Evolutionary conservation across 2,113 vertebrate species (phyloP), one percentile per base, ranked within the genome.

Genomic region (Trinectes maculatus): DNA sequence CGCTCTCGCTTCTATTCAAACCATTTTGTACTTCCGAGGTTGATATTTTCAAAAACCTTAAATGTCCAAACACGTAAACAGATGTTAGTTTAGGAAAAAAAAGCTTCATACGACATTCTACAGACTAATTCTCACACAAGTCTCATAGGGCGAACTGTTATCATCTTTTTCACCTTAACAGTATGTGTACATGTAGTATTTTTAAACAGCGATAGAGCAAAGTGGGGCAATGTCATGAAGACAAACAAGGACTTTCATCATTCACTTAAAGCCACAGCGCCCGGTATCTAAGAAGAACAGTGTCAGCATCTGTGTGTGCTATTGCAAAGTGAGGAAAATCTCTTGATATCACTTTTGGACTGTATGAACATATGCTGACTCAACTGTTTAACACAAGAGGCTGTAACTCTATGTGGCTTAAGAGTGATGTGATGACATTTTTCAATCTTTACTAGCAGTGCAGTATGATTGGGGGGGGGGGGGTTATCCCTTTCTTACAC

Each of bases 381-480:
- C 21, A 58, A 46, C 31, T 54, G 52, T 53, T 53, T 36, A 5
- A 62, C 21, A 63, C 5, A 4, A 69, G 28, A 16, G 5, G 43
- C 12, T 39, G n/a, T 44, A 37, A 43, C 26, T 16, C 56, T 53
- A 67, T n/a, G 44, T 12, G 33, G 13, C 24, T 39, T 29, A 47
- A n/a, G 12, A 28, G 21, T 21, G 19, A 19, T 51, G 52, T 5
- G 18, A 16, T 12, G 9, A 58, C 26, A 46, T 47, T 28, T 22
- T 37, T n/a, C 19, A 7, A 15, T 6, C 26, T 12, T 54, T 15
- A 55, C 15, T 6, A 21, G 22, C 22, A 36, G 21, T 58, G 12
- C 28, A 21, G 39, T 36, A 21, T 6, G 16, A 29, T 39, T 48
- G 25, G 15, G 24, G 24, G 8, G 24, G 8, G 3, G 4, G 33